Evolutionary conservation across 2,113 vertebrate genomes (phyloP), one percentile per base, ranked within the genome.

Genomic region (Plecotus auritus): DNA sequence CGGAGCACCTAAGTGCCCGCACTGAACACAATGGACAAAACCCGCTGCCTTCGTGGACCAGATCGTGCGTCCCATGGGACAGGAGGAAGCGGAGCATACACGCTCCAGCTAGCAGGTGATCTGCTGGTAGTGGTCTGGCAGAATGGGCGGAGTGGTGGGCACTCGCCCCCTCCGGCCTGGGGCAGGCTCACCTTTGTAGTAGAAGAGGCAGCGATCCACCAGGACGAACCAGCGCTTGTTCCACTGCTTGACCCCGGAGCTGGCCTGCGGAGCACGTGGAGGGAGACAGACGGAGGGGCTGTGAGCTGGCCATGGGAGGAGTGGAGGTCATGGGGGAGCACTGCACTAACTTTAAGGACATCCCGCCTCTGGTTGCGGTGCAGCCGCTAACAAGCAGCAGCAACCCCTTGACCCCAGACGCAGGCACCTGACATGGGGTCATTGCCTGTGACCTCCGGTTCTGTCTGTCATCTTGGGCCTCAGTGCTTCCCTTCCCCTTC

Each of bases 211-310:
- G 92, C 99, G 98, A 96, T 99, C 99, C 64, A 99, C 98, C 96
- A 99, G 98, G 93, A 99, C 99, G 0, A 99, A 99, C 99, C 99
- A 99, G 92, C 99, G 99, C 97, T 99, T 99, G 98, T 99, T 99
- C 99, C 99, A 99, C 94, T 99, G 99, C 96, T 99, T 99, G 76
- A 99, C 99, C 37, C 99, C 99, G 5, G 99, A 99, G 98, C 99
- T 99, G 97, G 99, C 99, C 99, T 99, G 97, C 0, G 73, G 73
- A 78, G n/a, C n/a, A 91, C 1, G 1, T 0, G 69, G 73, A 76
- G 56, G 83, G 64, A 80, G 90, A 84, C 26, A 47, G 70, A 12
- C 0, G 9, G 94, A 90, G 89, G 91, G 26, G 1, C 47, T 56
- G 42, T 70, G 42, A 61, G 70, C 70, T 9, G 82, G 49, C 40